Percentiles rank a stretch among this genome's conserved stretches.
These are phyloP conservation scores for Hypsibius dujardini DNA, from an alignment of 1,140 invertebrate species.

Conservation along the genomic window DNA sequence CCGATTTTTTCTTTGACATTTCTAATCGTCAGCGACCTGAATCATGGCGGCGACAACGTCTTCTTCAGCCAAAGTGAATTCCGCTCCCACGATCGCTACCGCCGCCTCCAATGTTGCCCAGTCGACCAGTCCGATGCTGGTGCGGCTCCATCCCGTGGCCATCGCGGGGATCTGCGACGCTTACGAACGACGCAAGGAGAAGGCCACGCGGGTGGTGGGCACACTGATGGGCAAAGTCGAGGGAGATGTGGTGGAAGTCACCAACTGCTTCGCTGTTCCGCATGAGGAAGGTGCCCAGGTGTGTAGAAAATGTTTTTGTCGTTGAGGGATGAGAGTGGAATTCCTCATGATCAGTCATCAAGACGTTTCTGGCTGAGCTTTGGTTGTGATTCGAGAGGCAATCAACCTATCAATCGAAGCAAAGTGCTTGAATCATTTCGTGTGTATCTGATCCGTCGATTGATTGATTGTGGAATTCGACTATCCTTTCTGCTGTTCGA, in stretches of 20 bases:
- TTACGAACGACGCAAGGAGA: constrained; percentile 10
- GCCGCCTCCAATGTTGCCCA: neutral
- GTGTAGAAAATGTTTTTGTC: neutral
- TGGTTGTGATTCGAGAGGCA: too few relatives aligned
- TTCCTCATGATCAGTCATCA: neutral
- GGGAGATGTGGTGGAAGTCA: constrained; percentile 13
- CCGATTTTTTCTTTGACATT: too few relatives aligned
- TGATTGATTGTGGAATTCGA: too few relatives aligned
- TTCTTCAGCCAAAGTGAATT: neutral
- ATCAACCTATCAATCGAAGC: too few relatives aligned
- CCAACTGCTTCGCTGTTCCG: neutral
- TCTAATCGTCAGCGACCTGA: too few relatives aligned
- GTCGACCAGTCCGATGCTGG: neutral
- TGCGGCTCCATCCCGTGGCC: constrained; percentile 14
- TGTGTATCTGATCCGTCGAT: too few relatives aligned
- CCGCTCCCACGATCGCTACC: neutral
- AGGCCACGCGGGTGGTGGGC: neutral
- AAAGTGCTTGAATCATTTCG: too few relatives aligned
- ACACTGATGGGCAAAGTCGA: constrained; percentile 5
- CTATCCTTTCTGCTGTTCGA: neutral
- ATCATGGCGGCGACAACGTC: too few relatives aligned
- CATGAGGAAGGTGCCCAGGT: constrained; percentile 16
- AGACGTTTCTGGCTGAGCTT: too few relatives aligned
- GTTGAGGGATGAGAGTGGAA: neutral
- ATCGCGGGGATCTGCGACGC: constrained; percentile 8